Conservation (phyloP, 2,888 invertebrate genomes). For the Ormyrus pomaceus region DNA sequence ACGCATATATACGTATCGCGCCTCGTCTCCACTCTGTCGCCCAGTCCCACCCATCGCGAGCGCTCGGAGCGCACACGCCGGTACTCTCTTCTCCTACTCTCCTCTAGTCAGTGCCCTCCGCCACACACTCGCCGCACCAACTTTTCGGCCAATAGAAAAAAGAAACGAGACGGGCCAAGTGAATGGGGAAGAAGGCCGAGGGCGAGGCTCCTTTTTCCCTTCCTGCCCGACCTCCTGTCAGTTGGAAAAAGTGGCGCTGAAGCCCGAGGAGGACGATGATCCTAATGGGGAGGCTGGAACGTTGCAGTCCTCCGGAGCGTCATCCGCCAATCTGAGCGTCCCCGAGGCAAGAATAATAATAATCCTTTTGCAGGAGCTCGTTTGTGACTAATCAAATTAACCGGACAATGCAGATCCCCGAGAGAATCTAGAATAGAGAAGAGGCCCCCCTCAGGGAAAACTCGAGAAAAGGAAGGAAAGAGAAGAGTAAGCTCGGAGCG, state of each 20-base stretch:
- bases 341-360: not conserved
- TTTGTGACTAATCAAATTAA: no score
- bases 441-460: no score
- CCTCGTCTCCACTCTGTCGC: not conserved
- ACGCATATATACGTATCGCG: not conserved
- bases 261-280: constrained; percentile 30
- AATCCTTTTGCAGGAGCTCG: not conserved
- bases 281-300: constrained; percentile 16
- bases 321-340: constrained; percentile 16
- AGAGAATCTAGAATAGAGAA: no score
- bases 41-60: constrained; percentile 20
- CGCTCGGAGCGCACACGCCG: constrained; percentile 1
- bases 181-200: not conserved
- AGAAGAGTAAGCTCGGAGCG: constrained; percentile 55
- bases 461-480: constrained; percentile 40
- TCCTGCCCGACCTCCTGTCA: not conserved
- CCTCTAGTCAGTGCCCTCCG: no score
- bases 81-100: not conserved
- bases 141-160: not conserved
- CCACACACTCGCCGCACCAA: no score
- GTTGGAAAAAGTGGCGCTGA: not conserved
- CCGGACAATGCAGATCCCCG: no score
- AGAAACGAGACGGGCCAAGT: constrained; percentile 7
- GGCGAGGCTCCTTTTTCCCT: constrained; percentile 19
- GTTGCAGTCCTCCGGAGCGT: not conserved